Evolutionary conservation across 2,797 vertebrate genomes (phyloP).

Genomic region (Coregonus ussuriensis): DNA sequence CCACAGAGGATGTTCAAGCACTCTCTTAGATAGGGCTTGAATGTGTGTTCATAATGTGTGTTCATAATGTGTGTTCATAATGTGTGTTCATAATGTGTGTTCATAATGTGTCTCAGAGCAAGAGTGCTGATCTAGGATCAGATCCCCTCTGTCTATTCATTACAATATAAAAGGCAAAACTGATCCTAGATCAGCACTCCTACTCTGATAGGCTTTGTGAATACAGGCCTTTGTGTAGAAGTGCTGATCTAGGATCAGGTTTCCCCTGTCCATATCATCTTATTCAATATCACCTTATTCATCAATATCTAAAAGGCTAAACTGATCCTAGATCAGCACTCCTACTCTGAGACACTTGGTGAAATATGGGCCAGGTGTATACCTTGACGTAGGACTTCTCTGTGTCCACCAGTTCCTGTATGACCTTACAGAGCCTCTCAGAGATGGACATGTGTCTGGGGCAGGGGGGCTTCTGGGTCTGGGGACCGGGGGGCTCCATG

Average conservation of each 20-base stretch:
- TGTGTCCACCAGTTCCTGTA: conserved; percentile 92
- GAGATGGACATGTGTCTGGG: conserved; percentile 86
- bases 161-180: background rate
- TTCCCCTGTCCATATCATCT: background rate
- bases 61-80: background rate
- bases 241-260: background rate
- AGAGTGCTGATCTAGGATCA: background rate
- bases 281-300: background rate
- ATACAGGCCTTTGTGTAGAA: background rate
- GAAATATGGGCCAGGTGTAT: background rate
- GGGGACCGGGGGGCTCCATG: conserved; percentile 54
- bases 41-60: background rate
- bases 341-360: no score
- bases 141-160: background rate
- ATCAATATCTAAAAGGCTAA: background rate
- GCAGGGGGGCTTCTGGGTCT: conserved; percentile 63
- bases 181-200: background rate
- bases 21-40: background rate
- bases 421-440: conserved; percentile 88
- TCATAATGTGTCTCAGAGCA: background rate
- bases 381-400: conserved; percentile 98
- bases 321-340: no score
- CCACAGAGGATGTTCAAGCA: no score
- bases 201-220: background rate
- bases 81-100: background rate